phyloP scores from a whole-genome alignment of 1,140 invertebrate genomes.

The Sarcophaga bullata region DNA sequence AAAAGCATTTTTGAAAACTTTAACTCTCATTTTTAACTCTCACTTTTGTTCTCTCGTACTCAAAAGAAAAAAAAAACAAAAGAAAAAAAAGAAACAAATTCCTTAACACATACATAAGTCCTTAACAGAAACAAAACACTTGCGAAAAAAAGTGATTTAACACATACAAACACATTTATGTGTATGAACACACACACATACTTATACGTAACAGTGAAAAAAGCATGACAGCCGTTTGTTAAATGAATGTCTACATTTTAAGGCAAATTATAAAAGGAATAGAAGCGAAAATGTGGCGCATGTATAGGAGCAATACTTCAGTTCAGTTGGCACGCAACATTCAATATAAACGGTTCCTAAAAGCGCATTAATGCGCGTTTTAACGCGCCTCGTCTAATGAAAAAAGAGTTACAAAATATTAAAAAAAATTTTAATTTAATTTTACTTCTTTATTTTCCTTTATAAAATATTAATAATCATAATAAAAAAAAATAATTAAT shows the following conservation, averaged over 20 bases:
- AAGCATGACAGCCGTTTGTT: slow-evolving; percentile 5
- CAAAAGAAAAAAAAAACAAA: too few relatives aligned
- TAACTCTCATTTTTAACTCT: too few relatives aligned
- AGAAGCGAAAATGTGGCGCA: slow-evolving; percentile 22
- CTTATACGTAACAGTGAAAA: neutral
- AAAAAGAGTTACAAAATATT: neutral
- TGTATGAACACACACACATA: neutral
- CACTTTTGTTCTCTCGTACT: too few relatives aligned
- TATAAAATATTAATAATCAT: neutral
- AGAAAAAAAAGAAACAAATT: too few relatives aligned
- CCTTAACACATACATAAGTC: too few relatives aligned
- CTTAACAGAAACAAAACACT: neutral
- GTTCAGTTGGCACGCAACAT: slow-evolving; percentile 38
- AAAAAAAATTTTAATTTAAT: too few relatives aligned
- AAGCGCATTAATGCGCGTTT: slow-evolving; percentile 32
- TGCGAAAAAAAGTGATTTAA: neutral
- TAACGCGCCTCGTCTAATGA: slow-evolving; percentile 33
- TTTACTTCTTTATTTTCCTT: neutral
- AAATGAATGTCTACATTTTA: neutral
- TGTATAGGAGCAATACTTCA: slow-evolving; percentile 9
- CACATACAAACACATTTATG: neutral
- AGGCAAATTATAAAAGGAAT: neutral
- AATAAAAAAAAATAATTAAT: too few relatives aligned
- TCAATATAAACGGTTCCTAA: slow-evolving; percentile 38
- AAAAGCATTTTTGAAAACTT: too few relatives aligned